These are phyloP conservation scores for Halictus ligatus DNA, from an alignment of 2,888 invertebrate genomes.

Conservation along the genomic window DNA sequence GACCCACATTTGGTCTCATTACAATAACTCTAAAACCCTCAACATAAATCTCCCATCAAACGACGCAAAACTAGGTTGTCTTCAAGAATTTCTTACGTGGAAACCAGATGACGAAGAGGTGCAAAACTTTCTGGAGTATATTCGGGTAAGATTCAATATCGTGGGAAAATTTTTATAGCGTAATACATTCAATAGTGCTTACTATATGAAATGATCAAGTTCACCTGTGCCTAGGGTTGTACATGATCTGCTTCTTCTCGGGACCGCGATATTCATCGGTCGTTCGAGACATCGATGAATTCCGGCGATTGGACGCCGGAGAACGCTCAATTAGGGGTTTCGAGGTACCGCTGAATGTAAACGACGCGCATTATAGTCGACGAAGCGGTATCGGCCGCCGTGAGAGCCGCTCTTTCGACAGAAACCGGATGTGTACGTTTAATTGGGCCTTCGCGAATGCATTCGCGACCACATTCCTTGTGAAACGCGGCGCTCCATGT, in stretches of 20 bases:
- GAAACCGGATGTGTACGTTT: not conserved
- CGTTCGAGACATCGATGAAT: conserved; percentile 20
- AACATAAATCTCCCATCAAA: too few species aligned
- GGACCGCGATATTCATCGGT: not conserved
- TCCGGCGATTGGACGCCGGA: not conserved
- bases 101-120: too few species aligned
- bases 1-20: not conserved
- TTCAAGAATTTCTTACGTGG: too few species aligned
- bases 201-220: too few species aligned
- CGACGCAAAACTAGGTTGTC: too few species aligned
- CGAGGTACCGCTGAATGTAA: not conserved
- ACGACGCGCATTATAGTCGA: conserved; percentile 9
- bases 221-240: not conserved
- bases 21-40: too few species aligned
- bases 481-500: not conserved
- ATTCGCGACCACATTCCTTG: conserved; percentile 31
- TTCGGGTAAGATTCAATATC: too few species aligned
- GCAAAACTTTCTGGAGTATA: too few species aligned
- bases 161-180: too few species aligned
- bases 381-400: not conserved
- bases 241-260: not conserved
- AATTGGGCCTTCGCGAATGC: conserved; percentile 5
- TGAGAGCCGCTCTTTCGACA: not conserved
- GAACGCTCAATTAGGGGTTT: conserved; percentile 33
- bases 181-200: too few species aligned